Percentiles rank a stretch among this genome's conserved stretches.
Conservation (phyloP, 2,113 vertebrate species). For the Rhynchopsitta pachyrhyncha region DNA sequence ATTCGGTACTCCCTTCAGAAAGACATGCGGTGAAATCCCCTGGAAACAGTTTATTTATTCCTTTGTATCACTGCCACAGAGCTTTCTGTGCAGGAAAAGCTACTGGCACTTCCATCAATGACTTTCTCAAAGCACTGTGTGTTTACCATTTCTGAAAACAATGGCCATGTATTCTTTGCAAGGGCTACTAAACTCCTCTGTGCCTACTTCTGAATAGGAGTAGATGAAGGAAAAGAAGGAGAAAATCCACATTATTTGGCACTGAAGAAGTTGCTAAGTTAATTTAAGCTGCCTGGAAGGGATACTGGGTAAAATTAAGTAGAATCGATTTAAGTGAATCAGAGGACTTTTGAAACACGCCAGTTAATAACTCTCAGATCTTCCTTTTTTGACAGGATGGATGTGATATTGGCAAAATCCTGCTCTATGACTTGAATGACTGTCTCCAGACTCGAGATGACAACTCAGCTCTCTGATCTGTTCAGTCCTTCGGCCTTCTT, state of each 20-base stretch:
- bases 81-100: neutral
- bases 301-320: neutral
- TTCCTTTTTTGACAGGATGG: neutral
- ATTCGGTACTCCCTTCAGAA: neutral
- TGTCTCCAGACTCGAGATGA: neutral
- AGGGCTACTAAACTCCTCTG: neutral
- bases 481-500: neutral
- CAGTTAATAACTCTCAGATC: neutral
- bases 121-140: neutral
- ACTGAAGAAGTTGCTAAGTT: neutral
- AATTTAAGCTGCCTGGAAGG: neutral
- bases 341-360: neutral
- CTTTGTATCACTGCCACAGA: neutral
- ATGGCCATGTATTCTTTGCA: neutral
- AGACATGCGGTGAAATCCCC: neutral
- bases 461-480: neutral
- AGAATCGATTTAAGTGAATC: neutral
- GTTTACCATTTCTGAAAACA: neutral
- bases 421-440: neutral
- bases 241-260: neutral
- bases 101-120: neutral
- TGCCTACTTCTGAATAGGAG: neutral
- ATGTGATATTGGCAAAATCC: neutral
- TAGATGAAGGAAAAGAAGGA: neutral
- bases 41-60: neutral